phyloP scores from a whole-genome alignment of 1,140 invertebrate species.

The Bombus vancouverensis region DNA sequence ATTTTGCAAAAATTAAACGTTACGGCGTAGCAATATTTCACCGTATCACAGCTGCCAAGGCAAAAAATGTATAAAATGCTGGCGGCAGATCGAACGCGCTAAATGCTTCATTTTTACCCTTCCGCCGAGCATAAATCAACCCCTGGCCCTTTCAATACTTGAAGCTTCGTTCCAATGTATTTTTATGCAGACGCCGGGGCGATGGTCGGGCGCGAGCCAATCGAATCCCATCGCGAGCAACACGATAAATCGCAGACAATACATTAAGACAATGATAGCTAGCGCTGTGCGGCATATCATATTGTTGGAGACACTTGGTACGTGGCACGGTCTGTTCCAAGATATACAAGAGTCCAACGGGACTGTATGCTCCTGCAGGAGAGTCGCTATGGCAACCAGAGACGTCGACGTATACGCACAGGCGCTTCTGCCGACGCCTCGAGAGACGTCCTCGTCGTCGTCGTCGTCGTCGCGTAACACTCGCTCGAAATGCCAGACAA shows the following conservation, averaged over 20 bases:
- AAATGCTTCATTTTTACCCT: no score
- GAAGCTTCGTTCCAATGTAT: background rate
- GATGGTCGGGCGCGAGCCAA: background rate
- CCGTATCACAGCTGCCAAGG: no score
- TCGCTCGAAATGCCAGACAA: slow-evolving; percentile 35
- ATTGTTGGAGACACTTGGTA: slow-evolving; percentile 21
- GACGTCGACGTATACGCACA: slow-evolving; percentile 10
- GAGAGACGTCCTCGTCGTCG: slow-evolving; percentile 6
- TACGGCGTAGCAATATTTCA: no score
- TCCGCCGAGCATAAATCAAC: no score
- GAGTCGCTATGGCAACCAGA: slow-evolving; percentile 42
- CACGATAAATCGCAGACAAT: slow-evolving; percentile 29
- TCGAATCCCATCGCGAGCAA: background rate
- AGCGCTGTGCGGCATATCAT: background rate
- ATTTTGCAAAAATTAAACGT: no score
- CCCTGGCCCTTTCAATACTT: background rate
- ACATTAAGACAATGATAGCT: background rate
- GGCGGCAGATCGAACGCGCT: no score
- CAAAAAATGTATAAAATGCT: no score
- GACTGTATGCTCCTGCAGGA: slow-evolving; percentile 4
- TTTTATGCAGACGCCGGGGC: no score
- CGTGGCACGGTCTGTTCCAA: slow-evolving; percentile 22
- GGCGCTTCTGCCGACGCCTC: slow-evolving; percentile 25
- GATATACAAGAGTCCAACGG: background rate
- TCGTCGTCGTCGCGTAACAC: slow-evolving; percentile 25